Evolutionary conservation across 2,113 vertebrate species (phyloP).

Genomic region (Tichodroma muraria): DNA sequence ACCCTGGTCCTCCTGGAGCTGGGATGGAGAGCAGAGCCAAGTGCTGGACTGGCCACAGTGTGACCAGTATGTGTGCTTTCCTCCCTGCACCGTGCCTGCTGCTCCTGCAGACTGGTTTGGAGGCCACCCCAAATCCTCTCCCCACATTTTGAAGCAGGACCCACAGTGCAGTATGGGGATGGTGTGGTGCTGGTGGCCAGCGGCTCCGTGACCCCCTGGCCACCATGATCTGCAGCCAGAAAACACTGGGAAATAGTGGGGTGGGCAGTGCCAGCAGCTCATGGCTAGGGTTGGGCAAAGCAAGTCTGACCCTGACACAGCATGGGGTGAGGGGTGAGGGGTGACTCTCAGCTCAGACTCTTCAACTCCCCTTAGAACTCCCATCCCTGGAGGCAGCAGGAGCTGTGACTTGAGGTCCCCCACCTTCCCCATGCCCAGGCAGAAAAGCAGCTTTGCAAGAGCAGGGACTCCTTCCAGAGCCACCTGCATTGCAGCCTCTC

Average conservation of each 20-base stretch:
- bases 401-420: background rate
- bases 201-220: background rate
- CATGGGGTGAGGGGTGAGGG: rapidly evolving
- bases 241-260: background rate
- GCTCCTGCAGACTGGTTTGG: background rate
- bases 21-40: background rate
- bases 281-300: background rate
- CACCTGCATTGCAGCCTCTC: background rate
- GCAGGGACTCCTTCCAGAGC: background rate
- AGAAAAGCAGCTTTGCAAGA: background rate
- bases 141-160: background rate
- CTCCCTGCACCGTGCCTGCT: background rate
- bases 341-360: background rate
- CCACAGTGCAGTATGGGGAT: background rate
- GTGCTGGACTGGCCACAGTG: rapidly evolving
- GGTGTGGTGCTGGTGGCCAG: background rate
- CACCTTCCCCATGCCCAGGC: background rate
- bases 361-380: background rate
- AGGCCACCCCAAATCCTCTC: background rate
- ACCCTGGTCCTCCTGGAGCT: background rate
- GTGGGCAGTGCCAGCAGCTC: background rate
- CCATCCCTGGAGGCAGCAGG: background rate
- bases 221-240: background rate
- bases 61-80: background rate
- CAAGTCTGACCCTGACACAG: background rate